These are phyloP conservation scores for Rhea pennata DNA, from an alignment of 2,113 vertebrate genomes.

Conservation along the genomic window DNA sequence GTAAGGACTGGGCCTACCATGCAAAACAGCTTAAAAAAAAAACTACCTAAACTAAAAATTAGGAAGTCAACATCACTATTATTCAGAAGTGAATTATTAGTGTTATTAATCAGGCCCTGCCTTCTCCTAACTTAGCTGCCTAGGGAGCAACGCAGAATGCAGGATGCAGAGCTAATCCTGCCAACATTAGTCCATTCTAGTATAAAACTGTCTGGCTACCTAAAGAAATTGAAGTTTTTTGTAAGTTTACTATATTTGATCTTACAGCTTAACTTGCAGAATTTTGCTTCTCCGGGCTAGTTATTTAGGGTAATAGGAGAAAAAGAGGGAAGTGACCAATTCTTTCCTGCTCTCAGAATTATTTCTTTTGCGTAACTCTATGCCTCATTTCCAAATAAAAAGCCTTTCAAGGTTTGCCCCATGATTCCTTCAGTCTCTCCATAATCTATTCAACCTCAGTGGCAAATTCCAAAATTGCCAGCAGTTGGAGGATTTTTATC, in stretches of 20 bases:
- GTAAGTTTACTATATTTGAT: background rate
- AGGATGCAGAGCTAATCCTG: background rate
- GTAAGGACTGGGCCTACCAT: background rate
- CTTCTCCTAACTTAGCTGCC: background rate
- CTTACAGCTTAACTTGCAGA: background rate
- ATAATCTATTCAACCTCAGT: background rate
- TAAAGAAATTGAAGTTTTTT: background rate
- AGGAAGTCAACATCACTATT: background rate
- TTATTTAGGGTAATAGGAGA: too few relatives aligned
- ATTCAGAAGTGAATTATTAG: background rate
- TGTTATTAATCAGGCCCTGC: background rate
- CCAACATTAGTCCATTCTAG: accelerated
- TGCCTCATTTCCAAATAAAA: background rate
- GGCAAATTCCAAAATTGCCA: background rate
- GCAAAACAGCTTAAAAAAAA: background rate
- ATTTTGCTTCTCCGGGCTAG: background rate
- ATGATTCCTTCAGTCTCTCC: background rate
- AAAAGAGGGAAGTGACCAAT: background rate
- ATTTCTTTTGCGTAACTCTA: background rate
- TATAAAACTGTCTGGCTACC: background rate
- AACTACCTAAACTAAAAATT: background rate
- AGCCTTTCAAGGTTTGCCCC: background rate
- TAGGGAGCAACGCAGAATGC: background rate
- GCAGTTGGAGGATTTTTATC: background rate
- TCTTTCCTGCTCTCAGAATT: background rate